These are phyloP conservation scores for Sinelater perroti DNA, from an alignment of 2,888 invertebrate genomes.

Conservation along the genomic window DNA sequence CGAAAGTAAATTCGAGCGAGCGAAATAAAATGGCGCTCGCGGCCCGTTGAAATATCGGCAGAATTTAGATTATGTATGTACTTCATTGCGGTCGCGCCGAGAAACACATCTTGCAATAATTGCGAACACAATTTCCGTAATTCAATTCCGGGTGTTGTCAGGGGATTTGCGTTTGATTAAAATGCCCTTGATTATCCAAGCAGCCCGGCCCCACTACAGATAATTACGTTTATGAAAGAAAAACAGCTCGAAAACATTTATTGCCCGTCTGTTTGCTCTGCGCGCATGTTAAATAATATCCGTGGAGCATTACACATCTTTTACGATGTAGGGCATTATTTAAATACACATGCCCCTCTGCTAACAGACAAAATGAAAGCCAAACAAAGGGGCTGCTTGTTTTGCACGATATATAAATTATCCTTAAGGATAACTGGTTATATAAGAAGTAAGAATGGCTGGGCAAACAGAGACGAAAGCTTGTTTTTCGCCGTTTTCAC, in stretches of 20 bases:
- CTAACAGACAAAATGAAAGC: slow-evolving; percentile 56
- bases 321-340: slow-evolving; percentile 52
- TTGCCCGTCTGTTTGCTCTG: slow-evolving; percentile 53
- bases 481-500: slow-evolving; percentile 33
- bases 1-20: no score
- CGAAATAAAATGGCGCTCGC: no score
- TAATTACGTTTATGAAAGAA: slow-evolving; percentile 55
- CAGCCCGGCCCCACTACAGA: slow-evolving; percentile 32
- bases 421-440: slow-evolving; percentile 37
- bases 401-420: slow-evolving; percentile 46
- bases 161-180: slow-evolving; percentile 34
- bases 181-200: slow-evolving; percentile 34
- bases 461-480: slow-evolving; percentile 31
- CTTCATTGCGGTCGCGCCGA: slow-evolving; percentile 9
- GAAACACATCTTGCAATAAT: slow-evolving; percentile 26
- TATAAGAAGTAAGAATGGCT: slow-evolving; percentile 31
- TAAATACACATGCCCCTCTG: slow-evolving; percentile 49
- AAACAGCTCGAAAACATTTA: slow-evolving; percentile 53
- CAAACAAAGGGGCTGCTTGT: slow-evolving; percentile 52
- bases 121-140: slow-evolving; percentile 27
- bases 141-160: slow-evolving; percentile 27
- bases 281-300: slow-evolving; percentile 50
- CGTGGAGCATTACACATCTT: slow-evolving; percentile 52
- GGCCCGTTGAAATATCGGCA: slow-evolving; percentile 23
- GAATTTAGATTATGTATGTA: slow-evolving; percentile 12